Evolutionary conservation across 2,888 invertebrate genomes (phyloP).

Genomic region (Lithophane ornitopus): DNA sequence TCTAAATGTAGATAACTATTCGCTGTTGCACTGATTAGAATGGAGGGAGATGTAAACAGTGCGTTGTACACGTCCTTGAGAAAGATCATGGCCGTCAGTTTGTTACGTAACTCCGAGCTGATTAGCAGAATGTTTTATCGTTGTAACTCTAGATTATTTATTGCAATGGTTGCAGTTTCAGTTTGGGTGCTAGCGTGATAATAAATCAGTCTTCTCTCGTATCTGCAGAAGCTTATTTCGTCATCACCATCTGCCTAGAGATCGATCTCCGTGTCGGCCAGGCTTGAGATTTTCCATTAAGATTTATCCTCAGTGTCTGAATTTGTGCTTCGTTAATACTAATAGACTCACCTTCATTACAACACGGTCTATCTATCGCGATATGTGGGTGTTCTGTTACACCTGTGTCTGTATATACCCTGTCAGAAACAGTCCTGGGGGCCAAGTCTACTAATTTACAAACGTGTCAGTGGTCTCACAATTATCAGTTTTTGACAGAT

Average conservation of each 20-base stretch:
- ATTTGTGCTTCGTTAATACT: neutral
- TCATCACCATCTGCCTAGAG: no score
- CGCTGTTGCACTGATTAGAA: constrained; percentile 22
- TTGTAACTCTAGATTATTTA: neutral
- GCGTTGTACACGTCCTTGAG: constrained; percentile 27
- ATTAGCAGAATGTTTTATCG: neutral
- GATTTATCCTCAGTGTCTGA: neutral
- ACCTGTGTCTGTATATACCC: neutral
- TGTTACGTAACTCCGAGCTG: neutral
- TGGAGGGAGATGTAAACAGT: constrained; percentile 25
- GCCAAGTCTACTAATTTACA: no score
- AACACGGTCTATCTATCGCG: neutral
- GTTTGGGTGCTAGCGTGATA: neutral
- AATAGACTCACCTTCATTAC: neutral
- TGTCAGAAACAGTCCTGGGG: no score
- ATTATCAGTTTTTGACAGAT: no score
- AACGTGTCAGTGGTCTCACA: no score
- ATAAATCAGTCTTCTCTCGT: no score
- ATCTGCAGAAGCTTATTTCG: no score
- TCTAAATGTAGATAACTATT: neutral
- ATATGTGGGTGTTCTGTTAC: neutral
- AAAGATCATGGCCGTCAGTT: constrained; percentile 8
- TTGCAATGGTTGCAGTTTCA: neutral
- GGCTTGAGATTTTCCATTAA: no score
- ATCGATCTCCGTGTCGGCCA: neutral